phyloP scores from a whole-genome alignment of 2,888 invertebrate genomes.

The Diaprepes abbreviatus region DNA sequence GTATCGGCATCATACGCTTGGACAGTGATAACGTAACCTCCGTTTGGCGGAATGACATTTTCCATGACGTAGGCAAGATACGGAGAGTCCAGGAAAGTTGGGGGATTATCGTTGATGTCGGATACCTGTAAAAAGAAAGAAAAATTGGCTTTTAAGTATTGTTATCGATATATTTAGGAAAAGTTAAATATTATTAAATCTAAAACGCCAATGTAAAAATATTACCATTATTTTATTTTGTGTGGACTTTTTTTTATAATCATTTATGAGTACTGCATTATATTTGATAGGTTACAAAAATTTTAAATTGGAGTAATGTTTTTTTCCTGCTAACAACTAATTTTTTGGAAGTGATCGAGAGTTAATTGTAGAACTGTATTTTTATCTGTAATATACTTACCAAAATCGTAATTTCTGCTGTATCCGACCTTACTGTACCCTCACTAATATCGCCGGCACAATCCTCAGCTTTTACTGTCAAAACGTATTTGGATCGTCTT shows the following conservation, averaged over 20 bases:
- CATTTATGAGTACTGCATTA: no score
- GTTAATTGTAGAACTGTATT: no score
- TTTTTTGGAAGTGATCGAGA: no score
- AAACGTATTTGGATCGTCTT: conserved; percentile 84
- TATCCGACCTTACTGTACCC: conserved; percentile 76
- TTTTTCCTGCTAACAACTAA: no score
- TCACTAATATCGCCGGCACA: conserved; percentile 80
- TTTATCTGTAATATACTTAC: conserved; percentile 60
- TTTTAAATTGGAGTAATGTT: no score
- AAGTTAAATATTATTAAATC: no score
- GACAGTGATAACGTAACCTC: conserved; percentile 82
- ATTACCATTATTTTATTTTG: no score
- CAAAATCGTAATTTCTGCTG: conserved; percentile 84
- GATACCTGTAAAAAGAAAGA: conserved; percentile 68
- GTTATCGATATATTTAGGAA: no score
- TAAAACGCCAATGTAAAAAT: no score
- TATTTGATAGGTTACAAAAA: no score
- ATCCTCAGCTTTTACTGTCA: conserved; percentile 91
- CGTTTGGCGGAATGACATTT: conserved; percentile 86
- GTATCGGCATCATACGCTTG: conserved; percentile 93
- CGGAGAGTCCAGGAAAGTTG: conserved; percentile 94
- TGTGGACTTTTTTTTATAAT: no score
- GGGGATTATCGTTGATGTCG: conserved; percentile 95
- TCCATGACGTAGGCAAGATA: conserved; percentile 95
- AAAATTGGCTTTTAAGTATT: no score